These are phyloP conservation scores for Lomographa bimaculata DNA, from an alignment of 2,888 invertebrate species.

Conservation along the genomic window DNA sequence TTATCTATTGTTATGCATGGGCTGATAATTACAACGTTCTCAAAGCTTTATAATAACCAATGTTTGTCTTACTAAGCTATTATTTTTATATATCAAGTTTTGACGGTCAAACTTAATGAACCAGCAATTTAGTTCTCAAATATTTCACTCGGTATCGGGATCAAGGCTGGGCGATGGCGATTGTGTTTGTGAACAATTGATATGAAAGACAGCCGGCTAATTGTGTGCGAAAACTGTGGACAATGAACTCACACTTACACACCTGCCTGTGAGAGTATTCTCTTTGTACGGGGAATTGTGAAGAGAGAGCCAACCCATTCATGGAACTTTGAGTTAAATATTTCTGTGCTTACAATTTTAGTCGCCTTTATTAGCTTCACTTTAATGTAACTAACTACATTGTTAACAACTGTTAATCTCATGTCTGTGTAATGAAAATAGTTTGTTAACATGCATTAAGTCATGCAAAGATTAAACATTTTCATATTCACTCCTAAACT, in stretches of 20 bases:
- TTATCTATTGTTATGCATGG: constrained; percentile 16
- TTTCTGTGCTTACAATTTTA: too few species aligned
- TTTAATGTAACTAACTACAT: too few species aligned
- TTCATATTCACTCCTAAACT: too few species aligned
- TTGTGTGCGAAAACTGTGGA: constrained; percentile 16
- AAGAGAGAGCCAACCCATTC: too few species aligned
- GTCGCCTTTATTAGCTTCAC: too few species aligned
- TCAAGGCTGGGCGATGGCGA: constrained; percentile 33
- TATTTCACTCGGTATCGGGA: constrained; percentile 32
- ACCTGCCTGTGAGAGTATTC: constrained; percentile 1
- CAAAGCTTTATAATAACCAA: constrained; percentile 15
- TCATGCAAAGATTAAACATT: too few species aligned
- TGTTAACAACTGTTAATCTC: too few species aligned
- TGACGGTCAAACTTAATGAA: constrained; percentile 29
- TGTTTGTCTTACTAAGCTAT: constrained; percentile 17
- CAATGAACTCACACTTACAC: constrained; percentile 5
- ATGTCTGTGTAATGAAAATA: too few species aligned
- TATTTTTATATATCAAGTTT: constrained; percentile 19
- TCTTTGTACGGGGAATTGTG: too few species aligned
- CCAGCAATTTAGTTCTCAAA: constrained; percentile 30
- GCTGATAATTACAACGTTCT: constrained; percentile 12
- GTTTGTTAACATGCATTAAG: too few species aligned
- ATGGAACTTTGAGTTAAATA: too few species aligned
- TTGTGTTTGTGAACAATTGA: constrained; percentile 28
- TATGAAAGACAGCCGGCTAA: constrained; percentile 13